Base-by-base conservation (phyloP, 2,888 invertebrate species). In the Muscina levida region DNA sequence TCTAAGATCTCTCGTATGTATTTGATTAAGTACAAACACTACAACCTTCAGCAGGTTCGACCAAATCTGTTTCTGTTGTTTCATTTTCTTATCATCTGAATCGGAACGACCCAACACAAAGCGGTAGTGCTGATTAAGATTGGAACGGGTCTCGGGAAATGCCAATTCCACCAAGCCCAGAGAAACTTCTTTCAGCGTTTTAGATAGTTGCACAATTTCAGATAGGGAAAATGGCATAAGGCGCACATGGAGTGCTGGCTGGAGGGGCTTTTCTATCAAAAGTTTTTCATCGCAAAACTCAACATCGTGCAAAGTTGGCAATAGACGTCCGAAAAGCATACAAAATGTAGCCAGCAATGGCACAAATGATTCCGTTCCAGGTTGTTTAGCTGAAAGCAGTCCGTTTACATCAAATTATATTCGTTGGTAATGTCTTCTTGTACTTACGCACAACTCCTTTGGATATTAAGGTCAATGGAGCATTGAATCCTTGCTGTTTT, bases 1-100 rank as follows among this genome's bases (percentile, higher is more conserved):
- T 26, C 98, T 93, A 26, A 95, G 92, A 91, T 99, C 98, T 22
- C 98, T 93, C 15, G 94, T 95, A 91, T 98, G 95, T 79, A 98
- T 91, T 84, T 95, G 95, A 74, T 95, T 93, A 4, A 97, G 91
- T 13, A 97, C 91, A n/a, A 93, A 93, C 2, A 96, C 95, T 0
- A 89, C 89, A 0, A 91, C 90, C 92, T 95, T 95, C 83, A 97
- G 94, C 2, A 97, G 90, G 89, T 95, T 95, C 17, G 94, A 93
- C 96, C 96, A 97, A 17, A 94, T 92, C 73, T 94, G 93, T 71
- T 94, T 93, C 56, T 90, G 89, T 24, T 90, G 88, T 8, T 88
- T 89, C 66, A 87, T 85, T 81, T 87, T 87, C 56, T 86, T 88
- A 48, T 89, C 88, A 74, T 90, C 89, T 0, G 87, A 86, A 51